phyloP scores from a whole-genome alignment of 1,140 invertebrate species.

The Bemisia tabaci region DNA sequence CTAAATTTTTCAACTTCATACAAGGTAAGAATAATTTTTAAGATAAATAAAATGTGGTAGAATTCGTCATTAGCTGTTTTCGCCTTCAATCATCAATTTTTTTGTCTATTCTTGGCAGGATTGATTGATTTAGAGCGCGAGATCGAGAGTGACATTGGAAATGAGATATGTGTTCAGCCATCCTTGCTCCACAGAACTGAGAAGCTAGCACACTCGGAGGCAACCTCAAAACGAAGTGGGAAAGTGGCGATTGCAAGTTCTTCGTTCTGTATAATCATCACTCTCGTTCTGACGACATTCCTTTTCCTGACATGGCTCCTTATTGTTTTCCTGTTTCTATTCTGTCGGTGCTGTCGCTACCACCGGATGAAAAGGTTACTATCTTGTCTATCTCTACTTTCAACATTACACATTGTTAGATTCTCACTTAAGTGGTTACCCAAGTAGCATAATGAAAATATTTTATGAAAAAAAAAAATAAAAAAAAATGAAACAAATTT shows the following conservation, averaged over 20 bases:
- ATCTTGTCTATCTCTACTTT: too few species aligned
- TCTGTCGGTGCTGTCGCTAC: background rate
- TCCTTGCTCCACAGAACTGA: background rate
- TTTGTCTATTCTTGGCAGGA: background rate
- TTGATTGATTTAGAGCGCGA: background rate
- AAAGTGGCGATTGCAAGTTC: background rate
- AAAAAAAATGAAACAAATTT: too few species aligned
- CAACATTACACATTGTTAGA: too few species aligned
- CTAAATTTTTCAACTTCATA: too few species aligned
- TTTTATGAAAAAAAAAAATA: too few species aligned
- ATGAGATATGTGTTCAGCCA: background rate
- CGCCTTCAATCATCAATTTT: too few species aligned
- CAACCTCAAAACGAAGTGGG: background rate
- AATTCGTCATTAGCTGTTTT: too few species aligned
- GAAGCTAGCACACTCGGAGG: background rate
- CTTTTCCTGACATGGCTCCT: background rate
- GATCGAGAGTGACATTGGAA: background rate
- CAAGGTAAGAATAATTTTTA: too few species aligned
- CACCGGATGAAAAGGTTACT: background rate
- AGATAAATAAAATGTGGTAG: too few species aligned
- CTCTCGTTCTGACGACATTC: background rate
- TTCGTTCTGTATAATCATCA: background rate
- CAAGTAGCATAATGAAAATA: too few species aligned
- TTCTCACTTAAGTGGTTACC: too few species aligned
- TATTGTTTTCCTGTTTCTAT: background rate